A percentile compares a stretch with the other conserved stretches of the same genome.
These are phyloP conservation scores for Pantelozetes paolii DNA, from an alignment of 2,888 invertebrate genomes.

Conservation along the genomic window DNA sequence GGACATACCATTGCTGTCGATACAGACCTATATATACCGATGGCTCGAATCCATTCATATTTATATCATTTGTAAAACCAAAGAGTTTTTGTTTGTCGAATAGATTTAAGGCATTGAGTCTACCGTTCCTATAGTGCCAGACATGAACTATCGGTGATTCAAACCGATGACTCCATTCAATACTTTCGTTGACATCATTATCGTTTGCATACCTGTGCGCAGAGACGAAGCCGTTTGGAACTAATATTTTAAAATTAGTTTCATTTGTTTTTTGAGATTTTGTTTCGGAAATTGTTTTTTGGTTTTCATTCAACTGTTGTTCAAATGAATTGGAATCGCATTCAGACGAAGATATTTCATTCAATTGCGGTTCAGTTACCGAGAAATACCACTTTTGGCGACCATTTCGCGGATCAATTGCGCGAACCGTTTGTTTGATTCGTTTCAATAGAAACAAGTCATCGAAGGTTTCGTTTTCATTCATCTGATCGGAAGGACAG, in stretches of 20 bases:
- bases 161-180: conserved; percentile 59
- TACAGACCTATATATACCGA: conserved; percentile 39
- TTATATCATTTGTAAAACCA: conserved; percentile 4
- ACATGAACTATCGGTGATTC: conserved; percentile 77
- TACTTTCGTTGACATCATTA: conserved; percentile 35
- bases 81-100: conserved; percentile 56
- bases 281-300: conserved; percentile 53
- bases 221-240: conserved; percentile 48
- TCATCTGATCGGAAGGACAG: conserved; percentile 61
- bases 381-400: conserved; percentile 95
- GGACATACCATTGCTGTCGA: conserved; percentile 41
- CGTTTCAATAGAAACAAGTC: conserved; percentile 73
- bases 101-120: conserved; percentile 67
- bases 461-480: conserved; percentile 51
- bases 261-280: conserved; percentile 12
- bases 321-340: conserved; percentile 31
- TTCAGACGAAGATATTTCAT: conserved; percentile 40
- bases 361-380: conserved; percentile 63
- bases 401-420: conserved; percentile 79
- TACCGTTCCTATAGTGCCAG: conserved; percentile 70
- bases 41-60: conserved; percentile 24
- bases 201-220: conserved; percentile 60
- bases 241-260: conserved; percentile 45
- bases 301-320: conserved; percentile 22
- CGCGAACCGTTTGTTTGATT: conserved; percentile 79